Evolutionary conservation across 2,797 vertebrate species (phyloP), one percentile per base, ranked within the genome.

Genomic region (Rhyacichthys aspro): DNA sequence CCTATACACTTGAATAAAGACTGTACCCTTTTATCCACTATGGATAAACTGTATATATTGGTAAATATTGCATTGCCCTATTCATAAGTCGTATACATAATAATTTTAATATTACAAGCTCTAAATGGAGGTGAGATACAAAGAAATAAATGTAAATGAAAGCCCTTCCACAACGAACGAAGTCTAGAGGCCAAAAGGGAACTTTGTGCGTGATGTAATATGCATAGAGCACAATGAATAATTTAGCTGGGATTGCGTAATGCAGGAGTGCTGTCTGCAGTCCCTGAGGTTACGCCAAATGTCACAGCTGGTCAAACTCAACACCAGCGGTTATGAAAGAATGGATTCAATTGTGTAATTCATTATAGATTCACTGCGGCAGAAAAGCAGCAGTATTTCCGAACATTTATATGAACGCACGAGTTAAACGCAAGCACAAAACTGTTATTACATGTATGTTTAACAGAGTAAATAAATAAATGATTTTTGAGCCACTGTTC

Each of bases 301-400:
- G 81, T 85, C 86, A 78, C 72, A 82, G 78, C 67, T 72, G 80
- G 75, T 85, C 76, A 80, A 74, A 58, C 71, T 86, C 77, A 81
- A 68, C 83, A 76, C 66, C 47, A 54, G 39, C 66, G 12, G 12
- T 57, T 68, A 69, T 75, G 74, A 80, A 64, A 85, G 69, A 64
- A 42, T 55, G 33, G 4, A 15, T 32, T 49, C 47, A 5, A 36
- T 47, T 49, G 32, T 49, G 2, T 48, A 28, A 28, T 28, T 28
- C 23, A 28, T 28, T 28, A 28, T 28, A 28, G 23, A 28, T 28
- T 28, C 23, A 28, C 23, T 28, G 23, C 23, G 7, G 23, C 23
- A 28, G 7, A 28, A 28, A 28, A 3, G 3, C 19, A 23, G 19
- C 19, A 23, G 19, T 23, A 23, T 23, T 23, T 23, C 19, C 19